Conservation (phyloP, 2,888 invertebrate genomes). For the Cosmia trapezina region DNA sequence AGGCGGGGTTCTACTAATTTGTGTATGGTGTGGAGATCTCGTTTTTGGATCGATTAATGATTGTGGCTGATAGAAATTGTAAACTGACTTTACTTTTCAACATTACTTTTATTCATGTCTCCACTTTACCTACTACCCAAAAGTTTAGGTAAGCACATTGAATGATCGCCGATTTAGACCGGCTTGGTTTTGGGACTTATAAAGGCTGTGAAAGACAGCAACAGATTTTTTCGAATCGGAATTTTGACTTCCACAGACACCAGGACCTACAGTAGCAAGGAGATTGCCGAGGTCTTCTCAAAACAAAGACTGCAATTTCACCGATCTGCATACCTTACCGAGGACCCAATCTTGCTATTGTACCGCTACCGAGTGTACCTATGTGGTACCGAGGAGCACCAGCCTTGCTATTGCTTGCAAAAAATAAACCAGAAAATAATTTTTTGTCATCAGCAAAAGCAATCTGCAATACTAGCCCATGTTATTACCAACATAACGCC, state of each 20-base stretch:
- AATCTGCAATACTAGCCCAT: background rate
- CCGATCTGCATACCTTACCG: background rate
- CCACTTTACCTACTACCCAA: no score
- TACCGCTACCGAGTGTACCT: no score
- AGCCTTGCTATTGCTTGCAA: background rate
- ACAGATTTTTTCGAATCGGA: background rate
- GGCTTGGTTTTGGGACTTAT: background rate
- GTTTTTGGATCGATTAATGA: conserved; percentile 6
- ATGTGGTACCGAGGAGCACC: no score
- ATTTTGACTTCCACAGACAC: no score
- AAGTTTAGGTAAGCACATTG: no score
- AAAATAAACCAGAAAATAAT: background rate
- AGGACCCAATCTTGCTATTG: no score
- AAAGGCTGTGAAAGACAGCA: no score
- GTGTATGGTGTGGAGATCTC: conserved; percentile 26
- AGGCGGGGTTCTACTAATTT: conserved; percentile 56
- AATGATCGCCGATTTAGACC: no score
- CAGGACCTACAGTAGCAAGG: no score
- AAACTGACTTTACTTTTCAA: background rate
- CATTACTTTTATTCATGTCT: no score
- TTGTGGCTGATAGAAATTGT: background rate
- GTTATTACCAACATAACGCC: conserved; percentile 28
- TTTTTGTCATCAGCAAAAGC: conserved; percentile 4
- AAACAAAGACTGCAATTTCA: background rate
- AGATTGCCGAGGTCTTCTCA: background rate